Percentiles rank a stretch among this genome's conserved stretches.
Conservation (phyloP, 2,113 vertebrate species). For the Nettapus auritus region DNA sequence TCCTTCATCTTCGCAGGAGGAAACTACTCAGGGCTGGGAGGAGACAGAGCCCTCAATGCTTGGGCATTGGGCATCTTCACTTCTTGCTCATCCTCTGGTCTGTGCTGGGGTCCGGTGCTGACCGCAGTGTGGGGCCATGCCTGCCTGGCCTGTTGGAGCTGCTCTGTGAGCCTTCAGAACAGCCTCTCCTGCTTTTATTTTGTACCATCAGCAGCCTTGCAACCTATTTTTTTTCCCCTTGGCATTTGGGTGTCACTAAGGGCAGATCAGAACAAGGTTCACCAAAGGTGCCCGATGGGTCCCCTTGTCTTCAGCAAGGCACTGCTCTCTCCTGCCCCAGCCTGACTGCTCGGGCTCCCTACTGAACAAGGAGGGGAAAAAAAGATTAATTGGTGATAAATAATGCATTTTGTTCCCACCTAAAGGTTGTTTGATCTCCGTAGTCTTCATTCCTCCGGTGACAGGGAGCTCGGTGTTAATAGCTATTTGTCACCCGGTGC, state of each 20-base stretch:
- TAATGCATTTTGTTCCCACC: slow-evolving; percentile 64
- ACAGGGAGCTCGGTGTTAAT: slow-evolving; percentile 42
- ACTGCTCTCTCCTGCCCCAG: neutral
- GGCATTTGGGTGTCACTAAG: neutral
- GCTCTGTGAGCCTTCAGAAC: neutral
- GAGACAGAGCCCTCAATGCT: neutral
- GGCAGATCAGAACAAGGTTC: neutral
- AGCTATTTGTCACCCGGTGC: slow-evolving; percentile 51
- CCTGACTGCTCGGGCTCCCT: neutral
- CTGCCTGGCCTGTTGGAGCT: neutral
- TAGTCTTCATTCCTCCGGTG: slow-evolving; percentile 40
- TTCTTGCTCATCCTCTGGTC: neutral
- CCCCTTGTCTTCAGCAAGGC: neutral
- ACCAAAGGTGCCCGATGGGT: neutral
- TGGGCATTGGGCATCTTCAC: neutral
- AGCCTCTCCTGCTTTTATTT: neutral
- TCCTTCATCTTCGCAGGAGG: neutral
- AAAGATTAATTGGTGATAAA: slow-evolving; percentile 62
- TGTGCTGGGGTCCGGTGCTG: neutral
- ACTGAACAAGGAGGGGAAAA: neutral
- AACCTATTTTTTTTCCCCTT: neutral
- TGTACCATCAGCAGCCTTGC: neutral
- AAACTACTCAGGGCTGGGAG: neutral
- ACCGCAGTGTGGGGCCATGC: rapidly evolving
- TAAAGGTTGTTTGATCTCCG: slow-evolving; percentile 33